Evolutionary conservation across 2,113 vertebrate species (phyloP).

Genomic region (Mormoops blainvillei): DNA sequence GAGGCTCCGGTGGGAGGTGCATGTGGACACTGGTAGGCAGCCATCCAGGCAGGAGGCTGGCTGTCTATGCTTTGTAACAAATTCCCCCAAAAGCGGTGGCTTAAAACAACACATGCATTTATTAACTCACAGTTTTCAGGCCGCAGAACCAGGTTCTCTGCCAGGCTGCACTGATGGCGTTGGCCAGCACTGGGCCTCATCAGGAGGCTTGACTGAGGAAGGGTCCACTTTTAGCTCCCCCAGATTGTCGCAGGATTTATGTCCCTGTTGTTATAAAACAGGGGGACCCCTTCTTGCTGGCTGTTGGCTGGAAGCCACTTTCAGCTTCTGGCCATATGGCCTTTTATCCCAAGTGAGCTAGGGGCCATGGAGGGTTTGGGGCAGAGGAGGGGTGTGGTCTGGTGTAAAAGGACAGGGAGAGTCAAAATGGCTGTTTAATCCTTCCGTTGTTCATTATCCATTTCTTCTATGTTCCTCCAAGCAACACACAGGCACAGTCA

Average conservation of each 20-base stretch:
- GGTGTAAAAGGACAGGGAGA: no score
- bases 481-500: rapidly evolving
- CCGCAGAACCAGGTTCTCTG: neutral
- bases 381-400: neutral
- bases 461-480: neutral
- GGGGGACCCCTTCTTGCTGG: neutral
- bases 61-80: neutral
- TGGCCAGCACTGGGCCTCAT: neutral
- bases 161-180: neutral
- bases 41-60: neutral
- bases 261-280: neutral
- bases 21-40: neutral
- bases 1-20: neutral
- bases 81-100: neutral
- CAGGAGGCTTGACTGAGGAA: neutral
- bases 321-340: neutral
- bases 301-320: neutral
- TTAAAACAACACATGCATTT: neutral
- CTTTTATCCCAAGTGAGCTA: neutral
- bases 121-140: neutral
- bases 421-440: neutral
- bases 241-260: neutral
- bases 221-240: no score
- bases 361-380: neutral
- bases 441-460: neutral